Conservation (phyloP, 2,113 vertebrate species). For the Penelope pileata region DNA sequence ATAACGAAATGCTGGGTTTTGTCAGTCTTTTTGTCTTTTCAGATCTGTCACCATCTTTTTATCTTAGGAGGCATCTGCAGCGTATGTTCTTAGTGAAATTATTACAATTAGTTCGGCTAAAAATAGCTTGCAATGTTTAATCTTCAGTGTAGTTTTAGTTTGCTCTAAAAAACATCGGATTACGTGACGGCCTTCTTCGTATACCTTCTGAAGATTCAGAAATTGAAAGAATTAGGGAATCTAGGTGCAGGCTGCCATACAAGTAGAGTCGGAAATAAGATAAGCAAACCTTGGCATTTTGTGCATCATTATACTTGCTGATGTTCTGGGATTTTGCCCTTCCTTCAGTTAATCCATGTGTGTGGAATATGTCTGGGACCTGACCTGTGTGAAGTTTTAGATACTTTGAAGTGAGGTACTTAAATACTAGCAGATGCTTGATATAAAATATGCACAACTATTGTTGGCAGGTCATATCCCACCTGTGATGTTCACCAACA, state of each 20-base stretch:
- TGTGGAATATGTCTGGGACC: not conserved
- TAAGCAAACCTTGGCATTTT: not conserved
- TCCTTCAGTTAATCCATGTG: not conserved
- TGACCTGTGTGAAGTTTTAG: not conserved
- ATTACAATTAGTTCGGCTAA: constrained; percentile 16
- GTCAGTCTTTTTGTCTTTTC: not conserved
- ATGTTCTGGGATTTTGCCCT: not conserved
- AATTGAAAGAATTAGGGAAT: not conserved
- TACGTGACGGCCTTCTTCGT: not conserved
- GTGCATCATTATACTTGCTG: not conserved
- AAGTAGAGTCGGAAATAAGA: not conserved
- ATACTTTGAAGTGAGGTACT: not conserved
- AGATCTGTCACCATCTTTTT: not conserved
- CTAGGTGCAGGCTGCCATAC: not conserved
- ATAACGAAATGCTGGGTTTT: not conserved
- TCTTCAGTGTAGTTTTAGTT: constrained; percentile 10
- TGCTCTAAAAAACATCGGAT: not conserved
- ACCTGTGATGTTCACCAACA: not conserved
- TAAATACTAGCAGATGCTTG: not conserved
- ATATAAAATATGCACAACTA: not conserved
- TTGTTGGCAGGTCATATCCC: not conserved
- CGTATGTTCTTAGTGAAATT: constrained; percentile 18
- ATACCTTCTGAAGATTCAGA: not conserved
- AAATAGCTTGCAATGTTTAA: constrained; percentile 40
- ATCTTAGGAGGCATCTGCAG: not conserved